Base-by-base conservation (phyloP, 2,797 vertebrate genomes). In the Lepus townsendii region DNA sequence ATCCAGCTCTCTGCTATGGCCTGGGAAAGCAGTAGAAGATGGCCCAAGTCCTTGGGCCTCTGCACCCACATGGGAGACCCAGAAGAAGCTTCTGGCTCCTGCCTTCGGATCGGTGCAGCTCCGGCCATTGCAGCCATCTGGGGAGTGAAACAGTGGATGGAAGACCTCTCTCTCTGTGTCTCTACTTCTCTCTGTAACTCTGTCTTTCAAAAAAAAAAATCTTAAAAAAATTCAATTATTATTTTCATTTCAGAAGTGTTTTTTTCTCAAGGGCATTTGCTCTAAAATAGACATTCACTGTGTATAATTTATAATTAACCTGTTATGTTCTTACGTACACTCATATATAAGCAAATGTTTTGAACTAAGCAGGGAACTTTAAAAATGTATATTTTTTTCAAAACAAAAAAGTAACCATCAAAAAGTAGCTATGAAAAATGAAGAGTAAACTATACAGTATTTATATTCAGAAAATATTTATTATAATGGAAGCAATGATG, bases 231-330 rank as follows among this genome's bases (percentile, higher is more conserved):
- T 7, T 42, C 7, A 93, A 77, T 89, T 76, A 88, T 83, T 47
- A 83, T 32, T 72, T 73, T 54, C 80, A 60, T 1, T 62, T 79
- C 22, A 88, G 47, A 76, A 30, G 12, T 71, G 10, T 75, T 71
- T 82, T 87, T 89, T 79, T 14, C 68, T 87, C 73, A 96, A 88
- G 47, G 47, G 32, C 20, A 57, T 85, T 84, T 83, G 27, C 22
- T 85, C 9, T 84, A 65, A 92, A 94, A 13, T 73, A 65, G 27
- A 82, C 30, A 30, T 24, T 68, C 47, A 1, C 71, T 47, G 32
- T 66, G 9, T 50, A 30, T 62, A 76, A 91, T 83, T 78, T 50
- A 30, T 62, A 76, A 91, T 83, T 78, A 86, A 85, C 78, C 12
- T 66, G 16, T 42, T 62, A 57, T n/a, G 19, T 72, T 68, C 54